Evolutionary conservation across 2,888 invertebrate genomes (phyloP).

Genomic region (Xanthorhoe spadicearia): DNA sequence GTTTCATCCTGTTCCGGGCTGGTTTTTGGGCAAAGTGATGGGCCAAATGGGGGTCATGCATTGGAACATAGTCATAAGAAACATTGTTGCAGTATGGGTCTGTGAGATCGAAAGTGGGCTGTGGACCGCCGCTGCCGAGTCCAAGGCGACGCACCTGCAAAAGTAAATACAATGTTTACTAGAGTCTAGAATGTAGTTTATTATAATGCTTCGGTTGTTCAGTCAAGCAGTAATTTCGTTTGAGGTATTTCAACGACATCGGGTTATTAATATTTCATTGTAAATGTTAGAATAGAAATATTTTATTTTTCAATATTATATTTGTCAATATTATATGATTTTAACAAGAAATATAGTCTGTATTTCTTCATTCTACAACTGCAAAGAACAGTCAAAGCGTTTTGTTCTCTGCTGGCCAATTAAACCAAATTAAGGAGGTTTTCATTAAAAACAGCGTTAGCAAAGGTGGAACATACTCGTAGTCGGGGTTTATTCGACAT

Average conservation of each 20-base stretch:
- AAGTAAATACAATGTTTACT: neutral
- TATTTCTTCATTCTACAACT: neutral
- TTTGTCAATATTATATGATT: no score
- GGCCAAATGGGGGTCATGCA: constrained; percentile 85
- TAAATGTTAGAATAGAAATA: no score
- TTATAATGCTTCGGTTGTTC: neutral
- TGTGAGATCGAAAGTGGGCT: constrained; percentile 72
- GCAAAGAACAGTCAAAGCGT: neutral
- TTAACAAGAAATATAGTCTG: no score
- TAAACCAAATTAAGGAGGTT: neutral
- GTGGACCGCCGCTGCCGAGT: constrained; percentile 59
- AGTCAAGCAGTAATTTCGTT: neutral
- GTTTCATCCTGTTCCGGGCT: constrained; percentile 72
- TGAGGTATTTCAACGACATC: neutral
- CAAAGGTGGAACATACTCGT: constrained; percentile 12
- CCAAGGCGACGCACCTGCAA: constrained; percentile 72
- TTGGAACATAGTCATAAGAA: constrained; percentile 82
- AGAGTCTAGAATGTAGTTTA: neutral
- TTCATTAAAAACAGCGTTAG: constrained; percentile 9
- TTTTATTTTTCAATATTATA: no score
- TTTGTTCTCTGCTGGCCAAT: neutral
- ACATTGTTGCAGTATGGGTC: constrained; percentile 79
- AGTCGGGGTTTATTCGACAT: constrained; percentile 22
- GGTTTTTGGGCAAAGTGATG: constrained; percentile 77
- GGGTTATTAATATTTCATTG: neutral